Base-by-base conservation (phyloP, 2,797 vertebrate genomes). In the Sebastes diaconus region DNA sequence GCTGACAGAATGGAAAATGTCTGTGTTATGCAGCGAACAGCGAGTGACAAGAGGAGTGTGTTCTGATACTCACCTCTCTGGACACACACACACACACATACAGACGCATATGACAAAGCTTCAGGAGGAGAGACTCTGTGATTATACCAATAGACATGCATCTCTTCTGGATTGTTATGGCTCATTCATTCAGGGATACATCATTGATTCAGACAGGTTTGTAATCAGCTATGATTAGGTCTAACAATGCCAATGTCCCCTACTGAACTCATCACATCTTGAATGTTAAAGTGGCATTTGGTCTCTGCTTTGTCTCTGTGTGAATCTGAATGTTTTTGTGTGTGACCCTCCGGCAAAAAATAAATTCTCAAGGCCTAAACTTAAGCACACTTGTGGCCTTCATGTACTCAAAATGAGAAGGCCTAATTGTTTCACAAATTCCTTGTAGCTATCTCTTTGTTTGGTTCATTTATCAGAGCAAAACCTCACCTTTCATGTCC, bases 1-100 rank as follows among this genome's bases (percentile, higher is more conserved):
- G 57, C 94, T 96, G 95, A 95, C 95, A 94, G 93, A 96, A 96
- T 96, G 96, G 96, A 96, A 96, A 95, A 95, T 95, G 93, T 90
- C 92, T 94, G 94, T 91, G 93, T 95, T 94, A 92, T 92, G 88
- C 92, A 92, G 92, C 71, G 83, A 88, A 79, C 87, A 85, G 89
- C 84, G 52, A 93, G 91, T 87, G 93, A 94, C 91, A 92, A 90
- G 88, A 92, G 87, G 83, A 90, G 90, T 91, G 91, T 90, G 92
- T 90, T 91, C 92, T 87, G 89, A 94, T 92, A 88, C 88, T 93
- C 91, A 91, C 90, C 89, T 91, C 85, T 80, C 55, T 34, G 13
- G 73, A 68, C 84, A 67, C 65, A 67, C 80, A 59, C 34, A 24
- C 60, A 24, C 60, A 73, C 75, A 68, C 61, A 57, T 57, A 16